These are phyloP conservation scores for Heliocidaris tuberculata DNA, from an alignment of 35 echinoderm and acorn worm species.

Conservation along the genomic window DNA sequence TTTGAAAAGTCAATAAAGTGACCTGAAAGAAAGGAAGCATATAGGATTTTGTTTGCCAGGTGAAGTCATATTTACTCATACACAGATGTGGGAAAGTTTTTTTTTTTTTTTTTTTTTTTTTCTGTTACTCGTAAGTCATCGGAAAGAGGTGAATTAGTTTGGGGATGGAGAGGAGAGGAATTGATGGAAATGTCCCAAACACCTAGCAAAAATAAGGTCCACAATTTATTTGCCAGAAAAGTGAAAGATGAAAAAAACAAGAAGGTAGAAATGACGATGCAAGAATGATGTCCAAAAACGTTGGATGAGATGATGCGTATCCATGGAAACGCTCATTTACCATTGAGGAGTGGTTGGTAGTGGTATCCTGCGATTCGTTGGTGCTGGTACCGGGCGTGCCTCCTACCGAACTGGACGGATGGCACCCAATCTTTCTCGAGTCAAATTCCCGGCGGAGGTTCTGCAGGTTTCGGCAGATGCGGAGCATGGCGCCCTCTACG, in stretches of 20 bases:
- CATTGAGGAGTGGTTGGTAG: conserved; percentile 54
- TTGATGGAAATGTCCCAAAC: background rate
- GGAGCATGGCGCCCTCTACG: conserved; percentile 94
- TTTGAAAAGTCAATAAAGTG: too few relatives aligned
- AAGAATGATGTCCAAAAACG: background rate
- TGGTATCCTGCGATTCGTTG: conserved; percentile 13
- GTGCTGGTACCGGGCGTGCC: conserved; percentile 35
- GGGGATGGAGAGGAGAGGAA: background rate
- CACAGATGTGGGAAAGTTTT: too few relatives aligned
- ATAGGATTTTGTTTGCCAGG: too few relatives aligned
- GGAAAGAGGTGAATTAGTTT: background rate
- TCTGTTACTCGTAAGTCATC: too few relatives aligned
- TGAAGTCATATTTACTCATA: too few relatives aligned
- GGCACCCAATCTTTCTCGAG: conserved; percentile 66
- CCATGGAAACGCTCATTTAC: conserved; percentile 50
- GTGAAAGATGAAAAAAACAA: conserved; percentile 2
- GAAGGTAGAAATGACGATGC: conserved; percentile 1
- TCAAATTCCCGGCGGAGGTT: conserved; percentile 91
- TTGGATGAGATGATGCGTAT: background rate
- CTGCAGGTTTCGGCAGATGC: conserved; percentile 94
- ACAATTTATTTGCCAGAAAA: background rate
- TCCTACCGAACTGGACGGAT: conserved; percentile 40
- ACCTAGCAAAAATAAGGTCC: background rate
- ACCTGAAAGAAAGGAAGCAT: too few relatives aligned
- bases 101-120: too few relatives aligned